Percentiles rank a stretch among this genome's conserved stretches.
Conservation (phyloP, 2,888 invertebrate species). For the Zaprionus obscuricornis region DNA sequence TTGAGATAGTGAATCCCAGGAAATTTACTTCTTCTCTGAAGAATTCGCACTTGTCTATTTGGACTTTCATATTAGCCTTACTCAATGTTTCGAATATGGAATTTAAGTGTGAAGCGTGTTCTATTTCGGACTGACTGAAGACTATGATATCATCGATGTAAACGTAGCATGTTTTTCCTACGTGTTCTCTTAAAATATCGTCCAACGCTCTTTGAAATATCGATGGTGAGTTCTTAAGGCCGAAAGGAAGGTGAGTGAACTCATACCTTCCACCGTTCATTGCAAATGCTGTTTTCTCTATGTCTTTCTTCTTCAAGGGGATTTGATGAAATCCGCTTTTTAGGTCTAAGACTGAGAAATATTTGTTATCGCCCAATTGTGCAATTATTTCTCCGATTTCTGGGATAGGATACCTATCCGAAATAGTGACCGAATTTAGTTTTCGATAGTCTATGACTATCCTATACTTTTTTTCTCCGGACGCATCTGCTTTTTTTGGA, state of each 20-base stretch:
- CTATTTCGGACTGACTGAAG: too few relatives aligned
- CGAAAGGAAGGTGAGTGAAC: slow-evolving; percentile 23
- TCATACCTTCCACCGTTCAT: slow-evolving; percentile 29
- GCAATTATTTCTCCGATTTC: not conserved
- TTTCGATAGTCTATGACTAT: not conserved
- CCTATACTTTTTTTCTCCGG: not conserved
- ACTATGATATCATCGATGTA: too few relatives aligned
- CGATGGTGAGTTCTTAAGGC: slow-evolving; percentile 26
- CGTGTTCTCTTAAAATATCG: slow-evolving; percentile 23
- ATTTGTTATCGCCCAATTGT: not conserved
- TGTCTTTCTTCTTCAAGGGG: slow-evolving; percentile 11
- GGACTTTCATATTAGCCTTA: too few relatives aligned
- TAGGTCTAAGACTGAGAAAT: not conserved
- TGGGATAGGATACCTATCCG: not conserved
- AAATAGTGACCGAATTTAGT: not conserved
- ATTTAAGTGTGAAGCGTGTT: too few relatives aligned
- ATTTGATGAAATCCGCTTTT: slow-evolving; percentile 28
- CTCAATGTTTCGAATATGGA: too few relatives aligned
- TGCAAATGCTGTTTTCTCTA: slow-evolving; percentile 32
- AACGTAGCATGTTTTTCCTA: too few relatives aligned
- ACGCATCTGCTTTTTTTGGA: not conserved
- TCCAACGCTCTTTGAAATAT: slow-evolving; percentile 38
- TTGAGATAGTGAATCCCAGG: too few relatives aligned
- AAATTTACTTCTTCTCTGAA: too few relatives aligned
- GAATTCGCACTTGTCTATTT: too few relatives aligned